phyloP scores from a whole-genome alignment of 2,888 invertebrate genomes.

The Tridacna gigas region DNA sequence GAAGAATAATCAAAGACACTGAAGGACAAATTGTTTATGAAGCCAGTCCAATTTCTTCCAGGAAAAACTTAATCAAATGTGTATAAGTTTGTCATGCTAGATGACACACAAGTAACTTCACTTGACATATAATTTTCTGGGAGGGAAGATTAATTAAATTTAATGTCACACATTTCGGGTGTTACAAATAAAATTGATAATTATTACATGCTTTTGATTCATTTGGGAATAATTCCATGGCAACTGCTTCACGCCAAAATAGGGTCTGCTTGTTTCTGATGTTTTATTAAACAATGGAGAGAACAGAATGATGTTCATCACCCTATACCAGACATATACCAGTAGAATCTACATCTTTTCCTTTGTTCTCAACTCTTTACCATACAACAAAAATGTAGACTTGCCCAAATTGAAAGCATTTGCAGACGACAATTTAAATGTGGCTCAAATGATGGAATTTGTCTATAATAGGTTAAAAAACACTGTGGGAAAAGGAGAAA shows the following conservation, averaged over 20 bases:
- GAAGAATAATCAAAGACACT: conserved; percentile 13
- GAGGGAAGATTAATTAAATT: conserved; percentile 62
- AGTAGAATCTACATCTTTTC: too few relatives aligned
- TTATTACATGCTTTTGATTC: conserved; percentile 59
- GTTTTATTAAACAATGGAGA: neutral
- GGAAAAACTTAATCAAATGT: conserved; percentile 59
- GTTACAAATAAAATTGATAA: conserved; percentile 65
- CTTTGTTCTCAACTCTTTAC: too few relatives aligned
- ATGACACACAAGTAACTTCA: conserved; percentile 42
- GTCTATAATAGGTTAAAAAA: too few relatives aligned
- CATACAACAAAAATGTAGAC: too few relatives aligned
- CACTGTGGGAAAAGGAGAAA: too few relatives aligned
- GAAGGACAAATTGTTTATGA: conserved; percentile 10
- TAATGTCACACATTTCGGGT: conserved; percentile 59
- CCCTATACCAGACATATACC: too few relatives aligned
- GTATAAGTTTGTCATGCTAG: conserved; percentile 47
- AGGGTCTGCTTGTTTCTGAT: conserved; percentile 1
- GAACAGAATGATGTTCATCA: neutral
- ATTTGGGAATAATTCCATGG: conserved; percentile 38
- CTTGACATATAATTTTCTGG: conserved; percentile 54
- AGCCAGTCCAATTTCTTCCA: conserved; percentile 23
- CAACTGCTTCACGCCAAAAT: neutral
- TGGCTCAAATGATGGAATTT: too few relatives aligned
- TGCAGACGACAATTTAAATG: too few relatives aligned
- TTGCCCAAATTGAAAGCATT: too few relatives aligned